phyloP scores from a whole-genome alignment of 2,797 vertebrate species.

The Pseudomugil tenellus region DNA sequence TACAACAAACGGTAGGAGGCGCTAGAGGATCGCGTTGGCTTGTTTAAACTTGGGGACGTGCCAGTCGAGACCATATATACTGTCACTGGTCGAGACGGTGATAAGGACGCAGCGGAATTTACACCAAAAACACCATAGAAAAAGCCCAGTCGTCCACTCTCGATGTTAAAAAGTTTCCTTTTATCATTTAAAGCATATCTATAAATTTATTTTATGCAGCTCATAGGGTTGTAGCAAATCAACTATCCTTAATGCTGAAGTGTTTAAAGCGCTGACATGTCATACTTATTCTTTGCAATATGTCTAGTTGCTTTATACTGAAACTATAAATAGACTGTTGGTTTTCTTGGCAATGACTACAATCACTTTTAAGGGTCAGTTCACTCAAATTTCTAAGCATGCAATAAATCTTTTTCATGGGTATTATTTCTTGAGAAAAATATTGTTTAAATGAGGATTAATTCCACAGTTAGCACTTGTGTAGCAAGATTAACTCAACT shows the following conservation, averaged over 20 bases:
- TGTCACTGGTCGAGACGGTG: too few species aligned
- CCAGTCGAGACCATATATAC: too few species aligned
- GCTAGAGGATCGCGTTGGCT: constrained; percentile 31
- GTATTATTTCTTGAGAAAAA: background rate
- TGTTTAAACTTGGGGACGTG: constrained; percentile 31
- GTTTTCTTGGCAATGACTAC: background rate
- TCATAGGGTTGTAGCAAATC: background rate
- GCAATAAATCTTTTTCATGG: background rate
- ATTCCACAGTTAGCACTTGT: background rate
- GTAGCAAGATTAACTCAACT: background rate
- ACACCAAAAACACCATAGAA: background rate
- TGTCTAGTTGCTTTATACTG: background rate
- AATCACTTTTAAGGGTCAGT: background rate
- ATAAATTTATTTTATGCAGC: background rate
- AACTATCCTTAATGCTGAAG: background rate
- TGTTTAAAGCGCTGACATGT: background rate
- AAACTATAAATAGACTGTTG: background rate
- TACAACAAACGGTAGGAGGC: constrained; percentile 63
- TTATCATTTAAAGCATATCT: background rate
- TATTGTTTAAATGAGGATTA: background rate
- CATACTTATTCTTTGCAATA: background rate
- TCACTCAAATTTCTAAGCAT: background rate
- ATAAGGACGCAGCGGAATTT: too few species aligned
- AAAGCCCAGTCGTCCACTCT: background rate
- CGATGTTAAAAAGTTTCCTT: background rate